Evolutionary conservation across 2,888 invertebrate species (phyloP), one percentile per base, ranked within the genome.

Genomic region (Pelosia muscerda): DNA sequence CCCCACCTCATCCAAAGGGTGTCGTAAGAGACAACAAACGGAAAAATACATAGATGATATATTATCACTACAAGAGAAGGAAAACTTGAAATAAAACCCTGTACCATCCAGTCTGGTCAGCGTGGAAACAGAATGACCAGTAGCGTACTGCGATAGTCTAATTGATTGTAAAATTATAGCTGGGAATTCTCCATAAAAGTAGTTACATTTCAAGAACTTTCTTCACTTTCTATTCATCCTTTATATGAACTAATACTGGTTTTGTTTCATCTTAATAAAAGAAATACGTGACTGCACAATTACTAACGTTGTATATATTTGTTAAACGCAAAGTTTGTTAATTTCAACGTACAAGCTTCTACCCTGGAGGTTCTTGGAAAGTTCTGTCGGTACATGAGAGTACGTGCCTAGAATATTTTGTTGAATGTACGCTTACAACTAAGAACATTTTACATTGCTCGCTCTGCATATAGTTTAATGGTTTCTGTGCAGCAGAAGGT

Each of bases 321-420:
- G 63, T 69, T 61, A 26, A 42, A 42, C 68, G 54, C 54, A 67
- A 79, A 79, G 66, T 77, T 80, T 72, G 80, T 76, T 79, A 70
- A 78, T 74, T 75, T 74, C 66, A 42, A 71, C 65, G 76, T 80
- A 70, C 57, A 56, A 49, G 15, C 53, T 64, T 38, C 63, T 38
- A 60, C 67, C 68, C 60, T 62, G 67, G 71, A 71, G 66, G 65
- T 68, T 76, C 68, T 71, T 62, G 72, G 55, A 56, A 77, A 80
- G 68, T 79, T 80, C 68, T 28, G 60, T 28, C 69, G 68, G 38
- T 76, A 68, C 74, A 79, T 73, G 74, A 69, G 74, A 60, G 62
- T 54, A 79, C 79, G 79, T 79, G 79, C 67, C 67, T 22, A 6
- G 78, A 77, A 77, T n/a, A n/a, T 79, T 31, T 22, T 54, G 55